Evolutionary conservation across 2,113 vertebrate species (phyloP), one percentile per base, ranked within the genome.

Genomic region (Calidris pugnax): DNA sequence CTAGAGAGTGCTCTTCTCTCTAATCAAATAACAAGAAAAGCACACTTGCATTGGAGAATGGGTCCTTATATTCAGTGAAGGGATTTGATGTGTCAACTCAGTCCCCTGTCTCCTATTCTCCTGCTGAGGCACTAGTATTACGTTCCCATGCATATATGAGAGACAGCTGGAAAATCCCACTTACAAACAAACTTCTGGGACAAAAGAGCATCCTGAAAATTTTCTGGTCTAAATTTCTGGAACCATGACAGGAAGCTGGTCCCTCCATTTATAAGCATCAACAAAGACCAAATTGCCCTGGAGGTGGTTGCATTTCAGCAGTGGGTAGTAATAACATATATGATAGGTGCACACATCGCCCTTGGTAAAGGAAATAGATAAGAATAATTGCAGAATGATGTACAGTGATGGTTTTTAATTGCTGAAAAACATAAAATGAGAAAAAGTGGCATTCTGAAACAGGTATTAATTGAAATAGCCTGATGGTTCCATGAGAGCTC

Each of bases 401-500:
- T 45, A 53, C 10, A 50, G 19, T 69, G 47, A 41, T 24, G 27
- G 14, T 56, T n/a, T 56, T 67, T 4, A 11, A 59, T 33, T 43
- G 15, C 7, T 56, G 22, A 35, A 73, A 75, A 83, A 33, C 4
- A 39, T 59, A 82, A 83, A 7, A 33, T 15, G 5, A 16, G 2
- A 32, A 55, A 67, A 85, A 66, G 5, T 4, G 6, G 3, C 35
- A 39, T 82, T 82, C 21, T 85, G 57, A 39, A 85, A 55, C 4
- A 64, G 19, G 3, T 50, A 55, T 53, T 85, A 74, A 80, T 68
- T 90, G 63, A 96, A 95, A 86, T 37, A 87, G 4, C 9, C 7
- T 83, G n/a, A 20, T 0, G 0, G 20, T 55, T 90, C 26, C 30
- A 28, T 39, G 6, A 85, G 9, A 59, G 11, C 43, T 48, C 0